These are phyloP conservation scores for Muscicapa adusta DNA, from an alignment of 2,113 vertebrate genomes.

Conservation along the genomic window DNA sequence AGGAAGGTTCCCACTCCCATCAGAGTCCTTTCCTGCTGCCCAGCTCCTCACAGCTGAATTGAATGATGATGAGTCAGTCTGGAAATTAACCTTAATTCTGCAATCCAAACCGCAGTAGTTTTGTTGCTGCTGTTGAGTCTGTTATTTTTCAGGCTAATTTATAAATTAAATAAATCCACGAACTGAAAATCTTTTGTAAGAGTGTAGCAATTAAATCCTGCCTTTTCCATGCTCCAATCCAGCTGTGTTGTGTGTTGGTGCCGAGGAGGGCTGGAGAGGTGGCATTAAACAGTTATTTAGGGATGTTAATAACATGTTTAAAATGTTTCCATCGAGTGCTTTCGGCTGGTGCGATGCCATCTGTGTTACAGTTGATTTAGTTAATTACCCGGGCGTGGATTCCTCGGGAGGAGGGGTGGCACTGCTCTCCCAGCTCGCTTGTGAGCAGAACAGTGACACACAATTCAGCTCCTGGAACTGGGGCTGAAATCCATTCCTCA, in stretches of 20 bases:
- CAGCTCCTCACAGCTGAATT: background rate
- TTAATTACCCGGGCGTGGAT: constrained; percentile 44
- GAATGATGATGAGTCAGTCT: background rate
- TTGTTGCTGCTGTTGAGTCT: background rate
- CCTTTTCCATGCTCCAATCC: background rate
- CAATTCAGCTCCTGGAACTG: background rate
- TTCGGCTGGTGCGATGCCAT: constrained; percentile 22
- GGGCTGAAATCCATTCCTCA: background rate
- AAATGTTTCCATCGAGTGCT: constrained; percentile 4
- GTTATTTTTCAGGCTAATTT: constrained; percentile 28
- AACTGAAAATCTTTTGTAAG: background rate
- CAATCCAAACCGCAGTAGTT: background rate
- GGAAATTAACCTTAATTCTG: background rate
- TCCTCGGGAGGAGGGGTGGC: constrained; percentile 2
- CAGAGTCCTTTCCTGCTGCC: background rate
- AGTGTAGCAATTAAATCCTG: background rate
- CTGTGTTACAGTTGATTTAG: constrained; percentile 50
- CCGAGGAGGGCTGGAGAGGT: background rate
- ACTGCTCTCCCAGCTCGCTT: background rate
- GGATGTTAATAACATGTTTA: constrained; percentile 46
- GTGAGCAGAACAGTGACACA: background rate
- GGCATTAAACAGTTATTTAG: constrained; percentile 35
- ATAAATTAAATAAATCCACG: constrained; percentile 24
- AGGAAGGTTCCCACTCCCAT: background rate
- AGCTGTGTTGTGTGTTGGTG: constrained; percentile 59